Base-by-base conservation (phyloP, 2,113 vertebrate species). In the Syngnathus scovelli region DNA sequence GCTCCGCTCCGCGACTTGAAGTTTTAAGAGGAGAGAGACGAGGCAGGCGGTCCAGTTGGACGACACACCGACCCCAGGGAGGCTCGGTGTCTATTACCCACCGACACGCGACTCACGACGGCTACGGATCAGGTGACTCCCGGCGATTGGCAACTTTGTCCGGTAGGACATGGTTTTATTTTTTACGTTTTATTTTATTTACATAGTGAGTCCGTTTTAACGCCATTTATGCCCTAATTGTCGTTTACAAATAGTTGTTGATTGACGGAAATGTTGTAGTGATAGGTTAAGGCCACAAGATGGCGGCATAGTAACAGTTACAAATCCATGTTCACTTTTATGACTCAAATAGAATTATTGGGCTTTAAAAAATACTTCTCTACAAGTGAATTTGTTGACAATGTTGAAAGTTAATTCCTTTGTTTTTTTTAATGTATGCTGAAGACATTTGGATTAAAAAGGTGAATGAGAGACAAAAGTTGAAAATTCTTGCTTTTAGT, bases 121-220 rank as follows among this genome's bases (percentile, higher is more conserved):
- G 85, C 0, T 49, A 12, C 23, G 68, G 77, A 71, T 86, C 85
- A 79, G 68, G 78, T 86, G 76, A 75, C 82, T 69, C 51, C 65
- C 49, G 62, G 56, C 0, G 51, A 69, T 16, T 27, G 3, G 59
- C 69, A 66, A 71, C 64, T 78, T 59, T 64, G 51, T 65, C 43
- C 37, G 41, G n/a, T 44, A 44, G 62, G 18, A 60, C 60, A 59
- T 27, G 51, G 21, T 46, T 23, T 55, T 55, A 2, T 27, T 15
- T 27, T 5, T n/a, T 23, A 12, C 2, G 6, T n/a, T n/a, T n/a
- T n/a, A n/a, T n/a, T n/a, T n/a, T n/a, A n/a, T n/a, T n/a, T n/a
- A n/a, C n/a, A n/a, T n/a, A n/a, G n/a, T n/a, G n/a, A n/a, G 0
- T 2, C 21, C 6, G 8, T 52, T 52, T 51, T 4, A 21, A 52